Evolutionary conservation across 2,113 vertebrate species (phyloP).

Genomic region (Ellobius talpinus): DNA sequence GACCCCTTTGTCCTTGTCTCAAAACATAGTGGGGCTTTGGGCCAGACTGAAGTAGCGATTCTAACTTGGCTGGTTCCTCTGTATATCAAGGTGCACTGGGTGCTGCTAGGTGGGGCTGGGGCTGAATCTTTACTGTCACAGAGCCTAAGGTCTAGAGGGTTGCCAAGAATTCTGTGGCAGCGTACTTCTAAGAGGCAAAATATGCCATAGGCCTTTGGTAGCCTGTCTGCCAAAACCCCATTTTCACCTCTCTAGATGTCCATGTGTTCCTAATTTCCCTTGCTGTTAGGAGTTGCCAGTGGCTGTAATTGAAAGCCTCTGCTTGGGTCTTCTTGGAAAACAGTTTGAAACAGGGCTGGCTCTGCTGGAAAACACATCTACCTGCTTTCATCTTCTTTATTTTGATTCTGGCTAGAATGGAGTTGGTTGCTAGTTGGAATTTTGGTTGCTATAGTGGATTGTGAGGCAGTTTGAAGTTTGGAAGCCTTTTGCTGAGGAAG

Average conservation of each 20-base stretch:
- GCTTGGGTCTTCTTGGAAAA: conserved; percentile 26
- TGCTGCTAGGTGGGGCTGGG: background rate
- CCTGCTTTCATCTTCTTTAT: background rate
- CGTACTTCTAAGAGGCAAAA: background rate
- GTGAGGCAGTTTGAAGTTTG: background rate
- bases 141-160: background rate
- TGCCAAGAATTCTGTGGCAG: background rate
- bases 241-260: background rate
- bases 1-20: background rate
- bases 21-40: background rate
- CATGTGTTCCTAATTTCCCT: background rate
- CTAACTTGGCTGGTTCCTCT: background rate
- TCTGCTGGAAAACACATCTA: background rate
- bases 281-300: background rate
- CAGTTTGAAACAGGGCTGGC: background rate
- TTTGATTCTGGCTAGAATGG: conserved; percentile 28
- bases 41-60: background rate
- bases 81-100: background rate
- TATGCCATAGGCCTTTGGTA: background rate
- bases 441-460: background rate
- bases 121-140: background rate
- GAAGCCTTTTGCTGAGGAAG: background rate
- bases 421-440: background rate
- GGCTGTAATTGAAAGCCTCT: conserved; percentile 9
- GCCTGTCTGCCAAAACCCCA: background rate